Percentiles rank a stretch among this genome's conserved stretches.
These are phyloP conservation scores for Neotragus pygmaeus DNA, from an alignment of 2,113 vertebrate genomes.

Conservation along the genomic window DNA sequence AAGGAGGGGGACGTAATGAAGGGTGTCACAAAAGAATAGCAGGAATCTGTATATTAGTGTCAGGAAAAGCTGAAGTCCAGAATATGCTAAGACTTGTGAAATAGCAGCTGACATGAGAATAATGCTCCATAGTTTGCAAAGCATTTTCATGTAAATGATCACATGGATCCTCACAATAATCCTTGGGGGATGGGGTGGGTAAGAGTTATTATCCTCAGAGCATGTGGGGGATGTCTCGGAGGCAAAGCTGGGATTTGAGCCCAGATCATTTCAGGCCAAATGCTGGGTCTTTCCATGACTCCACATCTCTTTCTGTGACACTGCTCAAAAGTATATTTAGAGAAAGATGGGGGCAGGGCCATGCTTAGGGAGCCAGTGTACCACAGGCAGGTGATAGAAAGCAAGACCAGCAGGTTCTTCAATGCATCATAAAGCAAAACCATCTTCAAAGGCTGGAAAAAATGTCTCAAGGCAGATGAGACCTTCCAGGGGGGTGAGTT, in stretches of 20 bases:
- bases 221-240: neutral
- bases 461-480: neutral
- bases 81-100: conserved; percentile 36
- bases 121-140: neutral
- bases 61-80: conserved; percentile 40
- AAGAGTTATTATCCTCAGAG: neutral
- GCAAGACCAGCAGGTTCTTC: neutral
- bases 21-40: conserved; percentile 35
- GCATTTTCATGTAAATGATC: conserved; percentile 64
- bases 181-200: neutral
- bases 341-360: neutral
- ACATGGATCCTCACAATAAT: conserved; percentile 2
- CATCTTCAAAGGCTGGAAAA: neutral
- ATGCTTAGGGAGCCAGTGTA: neutral
- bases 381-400: neutral
- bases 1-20: neutral
- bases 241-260: conserved; percentile 48
- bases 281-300: neutral
- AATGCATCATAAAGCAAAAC: neutral
- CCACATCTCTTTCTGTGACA: neutral
- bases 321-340: neutral
- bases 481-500: neutral
- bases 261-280: conserved; percentile 37
- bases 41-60: conserved; percentile 57
- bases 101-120: conserved; percentile 47